Evolutionary conservation across 2,797 vertebrate genomes (phyloP).

Genomic region (Urophycis tenuis): DNA sequence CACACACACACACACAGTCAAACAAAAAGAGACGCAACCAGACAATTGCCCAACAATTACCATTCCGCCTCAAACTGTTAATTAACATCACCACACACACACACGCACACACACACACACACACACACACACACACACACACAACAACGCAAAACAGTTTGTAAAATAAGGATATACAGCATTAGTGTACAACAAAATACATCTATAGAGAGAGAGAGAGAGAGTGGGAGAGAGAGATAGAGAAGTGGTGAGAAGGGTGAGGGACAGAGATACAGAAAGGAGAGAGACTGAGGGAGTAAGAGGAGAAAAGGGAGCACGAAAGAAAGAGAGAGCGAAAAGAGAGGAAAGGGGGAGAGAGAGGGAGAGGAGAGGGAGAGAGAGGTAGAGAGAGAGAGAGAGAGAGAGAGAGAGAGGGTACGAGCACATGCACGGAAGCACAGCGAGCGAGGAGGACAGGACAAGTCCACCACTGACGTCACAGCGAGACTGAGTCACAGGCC

Average conservation of each 20-base stretch:
- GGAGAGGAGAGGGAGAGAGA: conserved; percentile 37
- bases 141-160: conserved; percentile 1
- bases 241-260: neutral
- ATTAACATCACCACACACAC: conserved; percentile 6
- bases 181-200: conserved; percentile 15
- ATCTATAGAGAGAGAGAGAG: conserved; percentile 38
- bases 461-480: conserved; percentile 79
- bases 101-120: conserved; percentile 1
- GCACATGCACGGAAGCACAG: conserved; percentile 80
- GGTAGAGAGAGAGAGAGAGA: conserved; percentile 27
- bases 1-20: conserved; percentile 1
- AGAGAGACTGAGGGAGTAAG: conserved; percentile 54
- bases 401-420: conserved; percentile 58
- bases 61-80: neutral
- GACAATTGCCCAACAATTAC: neutral
- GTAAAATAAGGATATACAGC: neutral
- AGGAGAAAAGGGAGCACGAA: conserved; percentile 38
- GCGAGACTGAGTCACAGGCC: conserved; percentile 74
- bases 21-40: neutral
- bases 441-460: conserved; percentile 76
- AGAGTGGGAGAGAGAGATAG: conserved; percentile 11
- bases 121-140: conserved; percentile 12
- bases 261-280: conserved; percentile 29
- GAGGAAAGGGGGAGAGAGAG: conserved; percentile 50
- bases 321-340: conserved; percentile 32